Evolutionary conservation across 2,113 vertebrate species (phyloP).

Genomic region (Excalfactoria chinensis): DNA sequence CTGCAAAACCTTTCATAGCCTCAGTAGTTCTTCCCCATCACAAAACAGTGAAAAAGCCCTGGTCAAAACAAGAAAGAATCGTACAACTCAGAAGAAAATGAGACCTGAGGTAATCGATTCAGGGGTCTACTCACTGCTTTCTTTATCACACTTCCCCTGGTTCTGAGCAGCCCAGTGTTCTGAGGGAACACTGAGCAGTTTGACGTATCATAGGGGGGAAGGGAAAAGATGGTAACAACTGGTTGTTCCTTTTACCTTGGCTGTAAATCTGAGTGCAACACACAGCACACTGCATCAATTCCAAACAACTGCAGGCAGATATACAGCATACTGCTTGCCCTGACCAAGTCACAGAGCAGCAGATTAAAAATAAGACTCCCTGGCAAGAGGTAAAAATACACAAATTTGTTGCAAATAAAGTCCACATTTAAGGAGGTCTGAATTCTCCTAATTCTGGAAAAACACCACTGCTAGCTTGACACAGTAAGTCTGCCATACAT

Average conservation of each 20-base stretch:
- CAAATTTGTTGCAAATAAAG: not conserved
- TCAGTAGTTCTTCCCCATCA: not conserved
- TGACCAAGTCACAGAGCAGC: not conserved
- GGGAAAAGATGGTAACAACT: not conserved
- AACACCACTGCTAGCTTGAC: not conserved
- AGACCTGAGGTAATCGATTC: not conserved
- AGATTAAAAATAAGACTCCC: not conserved
- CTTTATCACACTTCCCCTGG: not conserved
- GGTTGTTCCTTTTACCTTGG: constrained; percentile 29
- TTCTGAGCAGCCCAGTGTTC: not conserved
- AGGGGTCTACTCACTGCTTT: not conserved
- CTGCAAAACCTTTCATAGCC: not conserved
- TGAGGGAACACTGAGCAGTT: not conserved
- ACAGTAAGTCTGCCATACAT: not conserved
- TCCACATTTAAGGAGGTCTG: not conserved
- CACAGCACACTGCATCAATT: not conserved
- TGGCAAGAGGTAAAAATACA: constrained; percentile 1
- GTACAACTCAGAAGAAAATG: not conserved
- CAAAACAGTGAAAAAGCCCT: not conserved
- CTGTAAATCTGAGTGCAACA: constrained; percentile 33
- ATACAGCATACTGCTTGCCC: constrained; percentile 1
- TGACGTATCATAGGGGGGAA: not conserved
- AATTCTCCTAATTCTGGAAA: not conserved
- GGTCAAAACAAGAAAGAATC: constrained; percentile 5
- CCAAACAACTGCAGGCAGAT: constrained; percentile 32